Percentiles rank a stretch among this genome's conserved stretches.
Evolutionary conservation across 2,113 vertebrate species (phyloP).

Genomic region (Urocynchramus pylzowi): DNA sequence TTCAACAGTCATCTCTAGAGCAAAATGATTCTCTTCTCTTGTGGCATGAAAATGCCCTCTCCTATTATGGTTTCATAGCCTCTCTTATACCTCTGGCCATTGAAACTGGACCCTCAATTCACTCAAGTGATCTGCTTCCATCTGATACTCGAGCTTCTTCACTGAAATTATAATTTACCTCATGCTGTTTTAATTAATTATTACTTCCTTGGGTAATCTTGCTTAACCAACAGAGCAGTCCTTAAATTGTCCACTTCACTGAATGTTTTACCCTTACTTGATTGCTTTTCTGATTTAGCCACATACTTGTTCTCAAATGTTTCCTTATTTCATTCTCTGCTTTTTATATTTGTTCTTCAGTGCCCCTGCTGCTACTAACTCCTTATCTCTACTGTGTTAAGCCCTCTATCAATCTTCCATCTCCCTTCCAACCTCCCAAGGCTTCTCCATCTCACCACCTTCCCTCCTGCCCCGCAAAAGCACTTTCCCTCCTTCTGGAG

Average conservation of each 20-base stretch:
- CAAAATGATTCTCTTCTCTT: background rate
- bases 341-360: background rate
- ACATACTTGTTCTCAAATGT: background rate
- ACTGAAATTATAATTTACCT: background rate
- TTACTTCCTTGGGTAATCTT: background rate
- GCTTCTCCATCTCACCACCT: background rate
- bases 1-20: background rate
- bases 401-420: background rate
- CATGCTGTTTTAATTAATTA: background rate
- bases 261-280: background rate
- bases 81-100: background rate
- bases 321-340: background rate
- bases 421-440: background rate
- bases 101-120: background rate
- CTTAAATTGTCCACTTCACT: background rate
- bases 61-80: background rate
- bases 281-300: background rate
- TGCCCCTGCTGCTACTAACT: background rate
- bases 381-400: background rate
- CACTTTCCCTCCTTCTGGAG: background rate
- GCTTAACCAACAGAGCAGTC: background rate
- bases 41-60: background rate
- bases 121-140: background rate
- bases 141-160: background rate
- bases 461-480: background rate